phyloP scores from a whole-genome alignment of 2,113 vertebrate species.

The Myrmophylax atrothorax region DNA sequence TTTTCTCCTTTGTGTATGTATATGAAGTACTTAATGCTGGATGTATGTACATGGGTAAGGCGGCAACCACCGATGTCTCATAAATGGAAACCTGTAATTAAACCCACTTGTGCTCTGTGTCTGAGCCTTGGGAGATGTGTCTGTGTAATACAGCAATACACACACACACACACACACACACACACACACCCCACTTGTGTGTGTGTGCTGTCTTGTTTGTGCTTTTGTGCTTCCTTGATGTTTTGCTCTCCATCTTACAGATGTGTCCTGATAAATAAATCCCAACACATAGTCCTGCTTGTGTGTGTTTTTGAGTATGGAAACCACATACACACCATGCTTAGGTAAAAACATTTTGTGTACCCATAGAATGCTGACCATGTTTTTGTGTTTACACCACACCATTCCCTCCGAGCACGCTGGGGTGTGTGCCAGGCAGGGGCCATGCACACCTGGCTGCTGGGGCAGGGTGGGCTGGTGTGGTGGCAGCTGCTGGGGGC shows the following conservation, averaged over 20 bases:
- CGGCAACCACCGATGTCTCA: accelerated
- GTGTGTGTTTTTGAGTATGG: accelerated
- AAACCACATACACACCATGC: not conserved
- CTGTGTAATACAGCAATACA: not conserved
- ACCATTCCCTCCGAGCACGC: accelerated
- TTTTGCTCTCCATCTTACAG: not conserved
- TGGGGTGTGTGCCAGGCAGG: accelerated
- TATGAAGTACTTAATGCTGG: not conserved
- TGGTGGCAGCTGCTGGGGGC: accelerated
- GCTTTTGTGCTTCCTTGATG: not conserved
- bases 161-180: no score
- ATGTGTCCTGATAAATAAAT: not conserved
- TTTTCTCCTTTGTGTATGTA: not conserved
- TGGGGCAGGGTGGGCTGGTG: not conserved
- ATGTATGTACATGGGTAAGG: no score
- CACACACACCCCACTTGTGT: accelerated
- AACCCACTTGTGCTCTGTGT: not conserved
- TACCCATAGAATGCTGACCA: accelerated
- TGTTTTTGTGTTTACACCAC: accelerated
- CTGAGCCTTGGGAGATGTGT: not conserved
- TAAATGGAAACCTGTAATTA: accelerated
- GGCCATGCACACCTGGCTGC: not conserved
- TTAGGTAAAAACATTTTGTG: not conserved
- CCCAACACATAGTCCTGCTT: accelerated
- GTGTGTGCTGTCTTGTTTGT: not conserved